Base-by-base conservation (phyloP, 2,888 invertebrate genomes). In the Drosophila antonietae region DNA sequence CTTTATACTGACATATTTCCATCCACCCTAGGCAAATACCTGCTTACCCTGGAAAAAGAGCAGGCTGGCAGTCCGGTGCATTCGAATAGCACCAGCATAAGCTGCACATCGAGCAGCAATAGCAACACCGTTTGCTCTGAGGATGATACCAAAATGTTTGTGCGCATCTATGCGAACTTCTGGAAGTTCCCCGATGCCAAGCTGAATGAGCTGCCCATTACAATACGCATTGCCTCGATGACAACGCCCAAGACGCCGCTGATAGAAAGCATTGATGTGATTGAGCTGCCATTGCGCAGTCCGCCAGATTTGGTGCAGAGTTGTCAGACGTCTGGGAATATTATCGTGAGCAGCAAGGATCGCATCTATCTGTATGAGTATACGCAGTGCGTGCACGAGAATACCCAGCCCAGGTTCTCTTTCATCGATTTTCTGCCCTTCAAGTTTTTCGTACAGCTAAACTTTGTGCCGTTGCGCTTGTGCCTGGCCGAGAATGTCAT, bases 81-180 rank as follows among this genome's bases (percentile, higher is more conserved):
- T 39, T 88, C 89, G 44, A 90, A 90, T 37, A 90, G 84, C 31
- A 91, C 88, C 35, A 85, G 90, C 57, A 91, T 91, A 12, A 91
- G 91, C 49, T 91, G 91, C 75, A 91, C 91, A 0, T 93, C 83
- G 57, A 89, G 84, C 86, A 93, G 91, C 78, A 91, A 90, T 23
- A 93, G 82, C 68, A 87, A 88, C 35, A 87, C 83, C 0, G 90
- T 90, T 2, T 91, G 93, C 91, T 82, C 93, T 5, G 92, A 92
- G 57, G 92, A 92, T 43, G 92, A 91, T 15, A 91, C 89, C 5
- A 92, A 92, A 68, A 90, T 92, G 91, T 92, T 92, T 71, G 95
- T 95, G 80, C 93, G 96, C 65, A 94, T 96, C 31, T 97, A 97
- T 90, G 94, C 96, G 4, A 96, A 96, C 89, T 96, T 96, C 95